Evolutionary conservation across 2,797 vertebrate genomes (phyloP).

Genomic region (Pogonophryne albipinna): DNA sequence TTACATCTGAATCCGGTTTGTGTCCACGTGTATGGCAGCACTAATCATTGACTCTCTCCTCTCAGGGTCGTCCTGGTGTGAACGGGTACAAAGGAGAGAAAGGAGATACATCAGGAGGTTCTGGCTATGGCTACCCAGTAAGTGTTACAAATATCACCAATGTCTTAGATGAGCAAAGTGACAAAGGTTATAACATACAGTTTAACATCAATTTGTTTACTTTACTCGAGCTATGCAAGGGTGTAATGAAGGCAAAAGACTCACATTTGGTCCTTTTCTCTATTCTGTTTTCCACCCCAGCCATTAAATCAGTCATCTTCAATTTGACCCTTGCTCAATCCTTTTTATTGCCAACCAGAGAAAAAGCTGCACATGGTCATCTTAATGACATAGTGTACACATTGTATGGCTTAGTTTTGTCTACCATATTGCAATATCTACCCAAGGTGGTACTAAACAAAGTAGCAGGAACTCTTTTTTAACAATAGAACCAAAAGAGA

Average conservation of each 20-base stretch:
- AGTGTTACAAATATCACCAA: conserved; percentile 63
- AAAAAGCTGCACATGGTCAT: too few species aligned
- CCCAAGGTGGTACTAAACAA: too few species aligned
- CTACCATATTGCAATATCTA: too few species aligned
- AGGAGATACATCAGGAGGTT: conserved; percentile 84
- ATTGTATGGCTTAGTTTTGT: too few species aligned
- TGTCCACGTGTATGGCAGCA: not conserved
- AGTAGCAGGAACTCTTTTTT: too few species aligned
- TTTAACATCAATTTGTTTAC: conserved; percentile 3
- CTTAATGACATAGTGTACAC: too few species aligned
- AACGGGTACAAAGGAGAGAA: conserved; percentile 97
- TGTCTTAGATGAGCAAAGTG: not conserved
- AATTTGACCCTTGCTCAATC: too few species aligned
- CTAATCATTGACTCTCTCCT: conserved; percentile 8
- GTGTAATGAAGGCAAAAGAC: not conserved
- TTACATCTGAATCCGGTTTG: not conserved
- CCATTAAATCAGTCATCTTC: too few species aligned
- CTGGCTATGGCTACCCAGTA: conserved; percentile 83
- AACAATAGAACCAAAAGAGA: too few species aligned
- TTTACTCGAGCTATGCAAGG: not conserved
- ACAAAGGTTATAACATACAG: not conserved
- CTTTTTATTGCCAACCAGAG: too few species aligned
- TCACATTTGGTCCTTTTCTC: too few species aligned
- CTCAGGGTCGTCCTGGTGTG: conserved; percentile 94
- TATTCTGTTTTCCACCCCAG: too few species aligned